A percentile compares a stretch with the other conserved stretches of the same genome.
These are phyloP conservation scores for Pseudomyrmex dendroicus DNA, from an alignment of 1,140 invertebrate genomes.

Conservation along the genomic window DNA sequence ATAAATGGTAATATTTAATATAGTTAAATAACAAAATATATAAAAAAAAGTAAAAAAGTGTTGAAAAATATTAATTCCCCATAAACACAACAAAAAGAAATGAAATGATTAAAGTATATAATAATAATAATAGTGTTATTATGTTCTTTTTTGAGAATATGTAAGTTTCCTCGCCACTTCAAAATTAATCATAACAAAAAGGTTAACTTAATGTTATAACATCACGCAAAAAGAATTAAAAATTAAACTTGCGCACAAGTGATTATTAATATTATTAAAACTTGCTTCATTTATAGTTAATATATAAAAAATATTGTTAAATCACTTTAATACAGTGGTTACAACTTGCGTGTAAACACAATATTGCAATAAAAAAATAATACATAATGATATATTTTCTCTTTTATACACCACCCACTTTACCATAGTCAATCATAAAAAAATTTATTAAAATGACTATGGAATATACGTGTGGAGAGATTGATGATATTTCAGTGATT, in stretches of 20 bases:
- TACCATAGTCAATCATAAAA: conserved; percentile 66
- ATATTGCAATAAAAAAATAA: conserved; percentile 49
- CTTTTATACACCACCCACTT: conserved; percentile 74
- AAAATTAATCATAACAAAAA: conserved; percentile 77
- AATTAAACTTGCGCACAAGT: conserved; percentile 49
- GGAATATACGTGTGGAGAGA: conserved; percentile 27
- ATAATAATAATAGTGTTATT: conserved; percentile 31
- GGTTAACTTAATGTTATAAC: conserved; percentile 74
- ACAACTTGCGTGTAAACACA: conserved; percentile 46
- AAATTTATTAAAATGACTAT: conserved; percentile 10
- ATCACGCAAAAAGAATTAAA: conserved; percentile 68
- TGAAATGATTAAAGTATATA: conserved; percentile 13
- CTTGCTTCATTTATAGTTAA: conserved; percentile 54
- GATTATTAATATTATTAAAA: conserved; percentile 53
- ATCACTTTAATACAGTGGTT: conserved; percentile 24
- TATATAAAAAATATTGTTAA: conserved; percentile 61
- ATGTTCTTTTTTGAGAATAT: conserved; percentile 77
- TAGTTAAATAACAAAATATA: conserved; percentile 37
- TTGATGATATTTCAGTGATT: conserved; percentile 48
- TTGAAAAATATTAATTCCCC: conserved; percentile 59
- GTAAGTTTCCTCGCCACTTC: conserved; percentile 83
- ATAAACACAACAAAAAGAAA: conserved; percentile 35
- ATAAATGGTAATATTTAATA: neutral
- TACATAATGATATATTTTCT: conserved; percentile 42
- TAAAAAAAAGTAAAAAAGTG: conserved; percentile 54